These are phyloP conservation scores for Rhynchotus rufescens DNA, from an alignment of 2,797 vertebrate genomes.

Conservation along the genomic window DNA sequence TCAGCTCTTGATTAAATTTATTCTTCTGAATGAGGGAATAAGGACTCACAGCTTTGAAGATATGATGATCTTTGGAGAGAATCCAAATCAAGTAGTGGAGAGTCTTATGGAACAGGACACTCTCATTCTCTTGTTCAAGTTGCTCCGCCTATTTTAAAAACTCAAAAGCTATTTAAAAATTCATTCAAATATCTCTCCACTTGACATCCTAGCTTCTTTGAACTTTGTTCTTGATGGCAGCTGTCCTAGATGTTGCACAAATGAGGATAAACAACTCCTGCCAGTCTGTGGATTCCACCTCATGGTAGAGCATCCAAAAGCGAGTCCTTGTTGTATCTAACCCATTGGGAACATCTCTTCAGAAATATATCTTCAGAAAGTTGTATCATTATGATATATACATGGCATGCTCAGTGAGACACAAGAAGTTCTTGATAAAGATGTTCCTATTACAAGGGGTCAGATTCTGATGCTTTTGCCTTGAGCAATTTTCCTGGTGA, in stretches of 20 bases:
- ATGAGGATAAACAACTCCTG: not conserved
- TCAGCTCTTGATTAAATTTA: not conserved
- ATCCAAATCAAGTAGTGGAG: rapidly evolving
- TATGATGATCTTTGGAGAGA: not conserved
- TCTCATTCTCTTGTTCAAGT: not conserved
- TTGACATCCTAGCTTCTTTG: not conserved
- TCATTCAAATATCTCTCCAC: not conserved
- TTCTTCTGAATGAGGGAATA: not conserved
- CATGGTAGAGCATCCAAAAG: not conserved
- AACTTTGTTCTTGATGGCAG: not conserved
- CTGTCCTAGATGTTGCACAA: not conserved
- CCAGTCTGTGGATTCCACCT: not conserved
- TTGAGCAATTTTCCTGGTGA: not conserved
- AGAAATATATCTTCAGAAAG: too few species aligned
- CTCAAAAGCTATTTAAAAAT: not conserved
- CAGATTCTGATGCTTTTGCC: rapidly evolving
- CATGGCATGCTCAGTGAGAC: not conserved
- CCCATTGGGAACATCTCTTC: not conserved
- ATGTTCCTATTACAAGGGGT: not conserved
- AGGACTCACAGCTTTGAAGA: not conserved
- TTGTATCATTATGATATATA: not conserved
- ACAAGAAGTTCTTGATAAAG: not conserved
- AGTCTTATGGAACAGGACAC: not conserved
- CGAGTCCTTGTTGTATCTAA: not conserved
- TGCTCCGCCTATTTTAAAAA: not conserved